A percentile compares a stretch with the other conserved stretches of the same genome.
Evolutionary conservation across 2,888 invertebrate genomes (phyloP).

Genomic region (Dermolepida albohirtum): DNA sequence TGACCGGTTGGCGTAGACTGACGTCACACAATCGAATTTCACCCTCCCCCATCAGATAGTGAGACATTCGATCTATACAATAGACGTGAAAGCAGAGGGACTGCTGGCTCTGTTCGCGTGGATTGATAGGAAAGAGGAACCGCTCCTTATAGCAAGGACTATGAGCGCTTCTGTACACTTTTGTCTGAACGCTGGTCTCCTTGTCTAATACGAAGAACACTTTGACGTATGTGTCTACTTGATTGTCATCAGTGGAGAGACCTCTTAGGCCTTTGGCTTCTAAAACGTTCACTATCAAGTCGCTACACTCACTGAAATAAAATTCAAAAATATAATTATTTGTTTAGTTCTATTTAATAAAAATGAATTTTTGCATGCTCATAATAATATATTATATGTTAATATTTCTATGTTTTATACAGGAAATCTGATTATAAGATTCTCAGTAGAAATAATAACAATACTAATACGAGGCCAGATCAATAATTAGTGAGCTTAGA

Average conservation of each 20-base stretch:
- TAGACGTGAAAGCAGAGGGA: conserved; percentile 78
- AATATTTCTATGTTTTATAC: too few species aligned
- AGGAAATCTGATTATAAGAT: too few species aligned
- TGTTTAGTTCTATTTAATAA: too few species aligned
- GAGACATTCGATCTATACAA: conserved; percentile 72
- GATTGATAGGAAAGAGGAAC: conserved; percentile 75
- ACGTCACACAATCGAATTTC: conserved; percentile 76
- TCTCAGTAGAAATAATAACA: too few species aligned
- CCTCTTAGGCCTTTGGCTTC: conserved; percentile 80
- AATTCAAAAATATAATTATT: too few species aligned
- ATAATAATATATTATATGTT: too few species aligned
- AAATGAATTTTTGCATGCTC: too few species aligned
- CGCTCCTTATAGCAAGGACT: conserved; percentile 84
- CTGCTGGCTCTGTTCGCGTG: conserved; percentile 70
- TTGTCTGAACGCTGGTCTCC: conserved; percentile 75
- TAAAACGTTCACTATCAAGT: conserved; percentile 77
- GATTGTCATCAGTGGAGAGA: conserved; percentile 67
- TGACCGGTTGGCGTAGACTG: conserved; percentile 74
- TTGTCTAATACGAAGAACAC: conserved; percentile 81
- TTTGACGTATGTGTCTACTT: conserved; percentile 78
- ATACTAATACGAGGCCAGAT: too few species aligned
- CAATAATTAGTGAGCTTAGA: too few species aligned
- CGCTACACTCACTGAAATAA: conserved; percentile 63
- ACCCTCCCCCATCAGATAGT: conserved; percentile 75
- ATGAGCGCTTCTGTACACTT: conserved; percentile 75